These are phyloP conservation scores for Phortica okadai DNA, from an alignment of 2,888 invertebrate genomes.

Conservation along the genomic window DNA sequence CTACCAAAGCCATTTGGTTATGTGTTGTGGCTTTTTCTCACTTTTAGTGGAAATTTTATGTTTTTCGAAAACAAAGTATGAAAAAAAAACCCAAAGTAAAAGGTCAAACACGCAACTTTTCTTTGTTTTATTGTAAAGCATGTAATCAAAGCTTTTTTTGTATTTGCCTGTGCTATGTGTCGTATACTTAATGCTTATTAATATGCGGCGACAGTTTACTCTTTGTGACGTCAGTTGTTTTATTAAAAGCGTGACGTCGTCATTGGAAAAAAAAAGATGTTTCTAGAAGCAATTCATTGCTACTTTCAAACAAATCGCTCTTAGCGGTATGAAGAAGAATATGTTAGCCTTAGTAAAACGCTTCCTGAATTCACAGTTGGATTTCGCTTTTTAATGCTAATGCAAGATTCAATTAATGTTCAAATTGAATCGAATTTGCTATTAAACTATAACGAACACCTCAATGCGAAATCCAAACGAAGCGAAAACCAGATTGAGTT, in stretches of 20 bases:
- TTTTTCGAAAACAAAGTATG: constrained; percentile 37
- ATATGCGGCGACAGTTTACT: no score
- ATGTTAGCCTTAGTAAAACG: no score
- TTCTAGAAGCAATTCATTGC: no score
- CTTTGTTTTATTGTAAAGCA: neutral
- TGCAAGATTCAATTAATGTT: neutral
- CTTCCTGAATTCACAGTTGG: no score
- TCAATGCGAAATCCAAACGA: neutral
- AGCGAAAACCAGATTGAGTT: constrained; percentile 2
- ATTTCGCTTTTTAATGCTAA: no score
- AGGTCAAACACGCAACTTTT: constrained; percentile 62
- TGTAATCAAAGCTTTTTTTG: no score
- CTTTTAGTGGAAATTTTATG: neutral
- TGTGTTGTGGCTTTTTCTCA: neutral
- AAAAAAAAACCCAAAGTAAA: constrained; percentile 53
- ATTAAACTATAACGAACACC: neutral
- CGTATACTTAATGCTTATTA: neutral
- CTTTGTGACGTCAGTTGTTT: no score
- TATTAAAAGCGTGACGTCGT: no score
- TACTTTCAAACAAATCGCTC: no score
- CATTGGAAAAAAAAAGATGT: no score
- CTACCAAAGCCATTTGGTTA: neutral
- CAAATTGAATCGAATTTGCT: neutral
- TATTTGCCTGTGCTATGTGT: neutral
- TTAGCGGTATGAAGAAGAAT: no score